Conservation (phyloP, 2,113 vertebrate genomes). For the Gallinago undulata region DNA sequence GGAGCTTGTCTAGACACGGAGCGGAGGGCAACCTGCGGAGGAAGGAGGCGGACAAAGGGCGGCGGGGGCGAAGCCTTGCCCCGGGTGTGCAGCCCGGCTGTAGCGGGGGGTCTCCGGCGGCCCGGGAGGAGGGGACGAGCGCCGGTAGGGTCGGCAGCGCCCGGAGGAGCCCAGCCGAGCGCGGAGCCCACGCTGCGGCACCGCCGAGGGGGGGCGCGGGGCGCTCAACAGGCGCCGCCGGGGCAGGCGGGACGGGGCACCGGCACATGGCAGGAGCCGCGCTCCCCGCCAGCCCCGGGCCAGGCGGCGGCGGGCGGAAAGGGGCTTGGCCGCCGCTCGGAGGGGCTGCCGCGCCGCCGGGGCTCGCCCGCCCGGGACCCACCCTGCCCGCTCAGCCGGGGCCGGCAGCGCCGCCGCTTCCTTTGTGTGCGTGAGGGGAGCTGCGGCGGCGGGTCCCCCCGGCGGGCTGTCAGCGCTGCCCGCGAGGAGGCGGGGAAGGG, state of each 20-base stretch:
- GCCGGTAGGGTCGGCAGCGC: background rate
- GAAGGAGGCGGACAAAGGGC: background rate
- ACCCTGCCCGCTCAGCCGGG: slow-evolving; percentile 34
- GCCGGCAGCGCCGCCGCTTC: slow-evolving; percentile 42
- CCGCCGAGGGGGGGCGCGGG: background rate
- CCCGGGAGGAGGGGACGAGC: no score
- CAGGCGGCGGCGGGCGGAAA: background rate
- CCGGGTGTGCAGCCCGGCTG: background rate
- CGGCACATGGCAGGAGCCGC: background rate
- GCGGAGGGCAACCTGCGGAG: background rate
- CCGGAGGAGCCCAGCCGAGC: background rate
- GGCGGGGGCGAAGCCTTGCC: background rate
- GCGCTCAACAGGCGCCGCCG: slow-evolving; percentile 11
- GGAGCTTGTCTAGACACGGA: background rate
- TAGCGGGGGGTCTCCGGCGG: background rate
- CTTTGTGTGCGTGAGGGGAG: slow-evolving; percentile 72
- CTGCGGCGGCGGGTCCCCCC: slow-evolving; percentile 44
- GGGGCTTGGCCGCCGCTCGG: background rate
- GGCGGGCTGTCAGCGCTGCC: slow-evolving; percentile 47
- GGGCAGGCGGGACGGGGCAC: background rate
- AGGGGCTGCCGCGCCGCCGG: background rate
- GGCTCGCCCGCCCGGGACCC: background rate
- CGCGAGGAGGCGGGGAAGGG: slow-evolving; percentile 45
- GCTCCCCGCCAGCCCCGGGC: background rate
- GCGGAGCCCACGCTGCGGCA: background rate